Evolutionary conservation across 2,888 invertebrate genomes (phyloP).

Genomic region (Heliconius aoede): DNA sequence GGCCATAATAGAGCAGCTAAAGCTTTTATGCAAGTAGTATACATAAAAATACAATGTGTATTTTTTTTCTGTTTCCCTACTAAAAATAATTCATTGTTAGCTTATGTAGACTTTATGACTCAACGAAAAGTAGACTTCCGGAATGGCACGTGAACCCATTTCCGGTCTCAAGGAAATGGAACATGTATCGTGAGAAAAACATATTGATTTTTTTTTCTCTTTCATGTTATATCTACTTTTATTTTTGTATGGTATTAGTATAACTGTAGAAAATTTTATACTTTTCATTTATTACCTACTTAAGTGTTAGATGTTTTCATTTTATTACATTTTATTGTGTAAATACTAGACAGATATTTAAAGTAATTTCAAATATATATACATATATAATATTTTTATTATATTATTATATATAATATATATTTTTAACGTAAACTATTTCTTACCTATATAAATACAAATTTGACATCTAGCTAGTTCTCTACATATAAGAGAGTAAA

Average conservation of each 20-base stretch:
- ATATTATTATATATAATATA: too few relatives aligned
- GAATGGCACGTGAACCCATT: conserved; percentile 59
- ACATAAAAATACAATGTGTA: not conserved
- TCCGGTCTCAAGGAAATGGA: conserved; percentile 54
- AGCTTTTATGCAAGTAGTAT: not conserved
- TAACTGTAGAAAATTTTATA: conserved; percentile 4
- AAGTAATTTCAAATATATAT: too few relatives aligned
- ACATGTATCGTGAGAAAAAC: conserved; percentile 65
- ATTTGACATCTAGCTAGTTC: too few relatives aligned
- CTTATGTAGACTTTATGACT: conserved; percentile 47
- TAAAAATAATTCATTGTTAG: conserved; percentile 28
- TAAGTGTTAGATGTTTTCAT: too few relatives aligned
- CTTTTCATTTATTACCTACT: too few relatives aligned
- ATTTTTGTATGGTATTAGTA: not conserved
- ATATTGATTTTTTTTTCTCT: conserved; percentile 65
- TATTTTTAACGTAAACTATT: too few relatives aligned
- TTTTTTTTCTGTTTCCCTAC: conserved; percentile 11
- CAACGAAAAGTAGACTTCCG: conserved; percentile 58
- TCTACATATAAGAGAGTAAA: too few relatives aligned
- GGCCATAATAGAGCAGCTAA: too few relatives aligned
- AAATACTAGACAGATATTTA: too few relatives aligned
- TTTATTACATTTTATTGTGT: too few relatives aligned
- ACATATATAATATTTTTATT: too few relatives aligned
- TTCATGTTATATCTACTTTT: not conserved
- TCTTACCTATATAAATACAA: too few relatives aligned